A percentile compares a stretch with the other conserved stretches of the same genome.
Evolutionary conservation across 2,888 invertebrate species (phyloP).

Genomic region (Polydrusus pterygomalis): DNA sequence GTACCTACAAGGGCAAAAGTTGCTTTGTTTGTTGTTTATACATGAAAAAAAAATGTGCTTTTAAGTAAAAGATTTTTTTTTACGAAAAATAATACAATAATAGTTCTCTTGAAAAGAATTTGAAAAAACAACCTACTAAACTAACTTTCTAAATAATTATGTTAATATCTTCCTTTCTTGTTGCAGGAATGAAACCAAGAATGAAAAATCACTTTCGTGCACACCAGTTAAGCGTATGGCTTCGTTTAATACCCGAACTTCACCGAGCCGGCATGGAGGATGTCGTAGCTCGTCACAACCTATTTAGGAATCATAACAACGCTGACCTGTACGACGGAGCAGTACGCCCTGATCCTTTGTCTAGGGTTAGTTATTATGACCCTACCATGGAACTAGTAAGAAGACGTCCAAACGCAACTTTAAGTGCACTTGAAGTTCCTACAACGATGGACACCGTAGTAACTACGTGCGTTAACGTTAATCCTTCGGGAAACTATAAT

Average conservation of each 20-base stretch:
- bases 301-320: conserved; percentile 92
- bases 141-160: not conserved
- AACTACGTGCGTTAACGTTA: conserved; percentile 82
- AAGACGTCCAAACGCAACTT: conserved; percentile 75
- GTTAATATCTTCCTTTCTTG: not conserved
- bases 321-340: conserved; percentile 92
- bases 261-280: conserved; percentile 93
- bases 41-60: no score
- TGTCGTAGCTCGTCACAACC: conserved; percentile 89
- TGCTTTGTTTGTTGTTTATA: no score
- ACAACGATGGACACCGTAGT: conserved; percentile 83
- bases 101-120: no score
- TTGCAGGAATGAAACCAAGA: conserved; percentile 90
- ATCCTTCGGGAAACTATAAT: conserved; percentile 71
- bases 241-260: conserved; percentile 93
- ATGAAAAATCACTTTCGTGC: conserved; percentile 96
- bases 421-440: conserved; percentile 78
- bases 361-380: conserved; percentile 78
- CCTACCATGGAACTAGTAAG: conserved; percentile 78
- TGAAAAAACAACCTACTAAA: no score
- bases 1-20: no score
- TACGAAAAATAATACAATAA: no score
- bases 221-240: conserved; percentile 96
- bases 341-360: conserved; percentile 89
- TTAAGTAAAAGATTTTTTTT: no score